Conservation (phyloP, 2,888 invertebrate genomes). For the Andrena marginata region DNA sequence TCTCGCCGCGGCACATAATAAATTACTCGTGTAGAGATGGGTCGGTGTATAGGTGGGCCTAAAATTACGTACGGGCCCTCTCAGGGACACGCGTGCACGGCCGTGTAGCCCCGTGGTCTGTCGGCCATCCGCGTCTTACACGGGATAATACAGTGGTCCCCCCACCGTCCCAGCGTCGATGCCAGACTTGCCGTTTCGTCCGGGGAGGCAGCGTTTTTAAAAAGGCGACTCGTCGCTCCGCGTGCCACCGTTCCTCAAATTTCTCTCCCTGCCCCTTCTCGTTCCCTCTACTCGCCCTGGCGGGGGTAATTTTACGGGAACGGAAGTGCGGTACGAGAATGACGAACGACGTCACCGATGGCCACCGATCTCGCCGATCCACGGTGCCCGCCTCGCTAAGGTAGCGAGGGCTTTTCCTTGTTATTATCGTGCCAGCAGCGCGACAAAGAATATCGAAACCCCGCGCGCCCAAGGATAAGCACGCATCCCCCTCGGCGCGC, state of each 20-base stretch:
- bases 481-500: not conserved
- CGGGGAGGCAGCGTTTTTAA: conserved; percentile 28
- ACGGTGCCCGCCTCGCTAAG: not conserved
- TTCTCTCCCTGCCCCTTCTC: not conserved
- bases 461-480: not conserved
- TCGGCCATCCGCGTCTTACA: conserved; percentile 33
- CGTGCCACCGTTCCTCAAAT: not conserved
- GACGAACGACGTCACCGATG: conserved; percentile 43
- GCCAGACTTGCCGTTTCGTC: conserved; percentile 58
- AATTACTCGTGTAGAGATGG: conserved; percentile 76
- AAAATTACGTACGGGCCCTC: conserved; percentile 73
- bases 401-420: conserved; percentile 23
- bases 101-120: conserved; percentile 21
- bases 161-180: conserved; percentile 37
- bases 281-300: not conserved
- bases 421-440: conserved; percentile 30
- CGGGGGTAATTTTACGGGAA: conserved; percentile 28
- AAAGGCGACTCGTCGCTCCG: conserved; percentile 12
- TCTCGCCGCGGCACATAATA: conserved; percentile 76
- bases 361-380: not conserved
- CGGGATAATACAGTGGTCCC: conserved; percentile 43
- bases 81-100: conserved; percentile 15
- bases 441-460: conserved; percentile 22
- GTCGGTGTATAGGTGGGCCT: conserved; percentile 76
- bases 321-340: conserved; percentile 47